Conservation (phyloP, 2,113 vertebrate genomes). For the Odobenus rosmarus region DNA sequence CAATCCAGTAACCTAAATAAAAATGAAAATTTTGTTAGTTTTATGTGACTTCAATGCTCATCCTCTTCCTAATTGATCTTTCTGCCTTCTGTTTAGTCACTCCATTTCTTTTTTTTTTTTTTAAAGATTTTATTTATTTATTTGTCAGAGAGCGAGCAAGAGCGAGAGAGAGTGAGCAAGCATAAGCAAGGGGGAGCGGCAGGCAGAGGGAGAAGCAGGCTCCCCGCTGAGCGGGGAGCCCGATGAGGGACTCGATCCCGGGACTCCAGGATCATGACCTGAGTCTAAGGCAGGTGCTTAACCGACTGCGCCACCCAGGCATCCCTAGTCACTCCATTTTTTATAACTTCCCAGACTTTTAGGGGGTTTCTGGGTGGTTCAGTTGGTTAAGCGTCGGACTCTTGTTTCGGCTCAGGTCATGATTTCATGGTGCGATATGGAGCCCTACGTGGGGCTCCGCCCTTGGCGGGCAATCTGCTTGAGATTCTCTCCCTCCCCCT, state of each 20-base stretch:
- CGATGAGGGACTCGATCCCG: too few species aligned
- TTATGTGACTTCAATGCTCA: background rate
- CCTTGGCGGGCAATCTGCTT: background rate
- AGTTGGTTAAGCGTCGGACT: background rate
- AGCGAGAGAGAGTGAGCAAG: too few species aligned
- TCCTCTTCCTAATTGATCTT: background rate
- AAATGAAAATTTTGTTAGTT: constrained; percentile 20
- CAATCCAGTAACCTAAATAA: background rate
- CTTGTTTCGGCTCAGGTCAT: background rate
- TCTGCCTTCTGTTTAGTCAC: background rate
- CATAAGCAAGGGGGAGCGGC: too few species aligned
- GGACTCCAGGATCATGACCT: too few species aligned
- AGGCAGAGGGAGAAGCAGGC: too few species aligned
- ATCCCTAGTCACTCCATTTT: background rate
- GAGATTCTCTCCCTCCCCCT: background rate
- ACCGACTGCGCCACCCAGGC: too few species aligned
- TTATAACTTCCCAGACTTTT: background rate
- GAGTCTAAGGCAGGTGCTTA: too few species aligned
- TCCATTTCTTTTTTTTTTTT: background rate
- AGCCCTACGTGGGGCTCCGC: background rate
- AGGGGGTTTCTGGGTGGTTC: background rate
- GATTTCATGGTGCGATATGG: background rate
- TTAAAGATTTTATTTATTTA: too few species aligned
- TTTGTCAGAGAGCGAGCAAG: too few species aligned
- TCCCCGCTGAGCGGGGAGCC: too few species aligned